phyloP scores from a whole-genome alignment of 2,888 invertebrate species.

The Drosophila monieri region DNA sequence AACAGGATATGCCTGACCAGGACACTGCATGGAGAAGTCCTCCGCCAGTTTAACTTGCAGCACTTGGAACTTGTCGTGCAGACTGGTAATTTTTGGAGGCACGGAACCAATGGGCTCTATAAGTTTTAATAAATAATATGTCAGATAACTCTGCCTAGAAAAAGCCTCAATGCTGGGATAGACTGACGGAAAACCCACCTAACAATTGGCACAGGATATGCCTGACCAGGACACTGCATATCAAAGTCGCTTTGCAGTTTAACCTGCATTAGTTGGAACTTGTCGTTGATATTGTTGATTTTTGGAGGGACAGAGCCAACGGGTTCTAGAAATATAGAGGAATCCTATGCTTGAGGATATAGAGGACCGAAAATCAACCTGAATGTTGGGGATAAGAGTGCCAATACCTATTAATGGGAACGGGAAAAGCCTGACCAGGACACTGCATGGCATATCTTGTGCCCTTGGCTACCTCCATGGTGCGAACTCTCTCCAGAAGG shows the following conservation, averaged over 20 bases:
- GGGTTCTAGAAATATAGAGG: slow-evolving; percentile 81
- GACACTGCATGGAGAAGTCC: slow-evolving; percentile 88
- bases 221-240: slow-evolving; percentile 90
- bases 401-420: slow-evolving; percentile 84
- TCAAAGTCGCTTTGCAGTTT: slow-evolving; percentile 85
- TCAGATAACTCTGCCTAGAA: background rate
- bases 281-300: slow-evolving; percentile 85
- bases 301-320: slow-evolving; percentile 86
- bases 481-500: slow-evolving; percentile 87
- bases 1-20: slow-evolving; percentile 91
- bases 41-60: slow-evolving; percentile 84
- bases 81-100: slow-evolving; percentile 86
- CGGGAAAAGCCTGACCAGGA: slow-evolving; percentile 91
- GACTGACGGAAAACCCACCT: slow-evolving; percentile 84
- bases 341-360: background rate
- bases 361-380: slow-evolving; percentile 83
- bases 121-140: background rate
- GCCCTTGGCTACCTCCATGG: slow-evolving; percentile 84
- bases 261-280: slow-evolving; percentile 83
- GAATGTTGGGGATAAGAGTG: slow-evolving; percentile 88
- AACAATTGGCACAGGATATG: slow-evolving; percentile 89
- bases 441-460: slow-evolving; percentile 88
- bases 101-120: slow-evolving; percentile 85
- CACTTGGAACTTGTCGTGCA: slow-evolving; percentile 84
- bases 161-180: slow-evolving; percentile 4